Conservation (phyloP, 2,888 invertebrate genomes). For the Sericinus montela region DNA sequence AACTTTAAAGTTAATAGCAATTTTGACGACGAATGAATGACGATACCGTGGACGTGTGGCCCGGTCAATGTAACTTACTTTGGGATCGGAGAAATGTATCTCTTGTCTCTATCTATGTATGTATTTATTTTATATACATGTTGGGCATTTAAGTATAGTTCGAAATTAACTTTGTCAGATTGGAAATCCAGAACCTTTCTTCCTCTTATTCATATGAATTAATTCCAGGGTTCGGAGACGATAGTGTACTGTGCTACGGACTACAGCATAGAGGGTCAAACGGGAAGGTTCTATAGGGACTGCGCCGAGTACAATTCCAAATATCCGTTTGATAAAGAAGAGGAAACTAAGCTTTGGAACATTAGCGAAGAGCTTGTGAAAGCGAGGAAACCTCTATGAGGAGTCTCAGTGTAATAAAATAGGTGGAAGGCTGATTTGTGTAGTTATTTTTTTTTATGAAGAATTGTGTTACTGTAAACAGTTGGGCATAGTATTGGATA, state of each 20-base stretch:
- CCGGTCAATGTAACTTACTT: too few species aligned
- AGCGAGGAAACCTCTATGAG: conserved; percentile 46
- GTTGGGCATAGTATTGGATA: background rate
- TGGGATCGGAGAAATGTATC: too few species aligned
- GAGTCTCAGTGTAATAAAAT: background rate
- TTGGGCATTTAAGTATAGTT: too few species aligned
- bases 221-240: conserved; percentile 87
- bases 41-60: too few species aligned
- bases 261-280: conserved; percentile 75
- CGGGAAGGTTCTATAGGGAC: conserved; percentile 87
- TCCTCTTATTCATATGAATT: too few species aligned
- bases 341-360: conserved; percentile 84
- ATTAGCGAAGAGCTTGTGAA: conserved; percentile 79
- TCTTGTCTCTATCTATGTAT: too few species aligned
- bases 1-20: too few species aligned
- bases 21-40: too few species aligned
- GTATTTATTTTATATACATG: too few species aligned
- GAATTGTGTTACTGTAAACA: background rate
- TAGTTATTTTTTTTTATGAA: background rate
- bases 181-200: too few species aligned
- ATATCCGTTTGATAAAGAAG: conserved; percentile 79
- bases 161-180: too few species aligned
- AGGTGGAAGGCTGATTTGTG: background rate
- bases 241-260: conserved; percentile 88
- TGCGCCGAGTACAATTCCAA: conserved; percentile 82